These are phyloP conservation scores for Laterallus jamaicensis DNA, from an alignment of 2,113 vertebrate genomes.

Conservation along the genomic window DNA sequence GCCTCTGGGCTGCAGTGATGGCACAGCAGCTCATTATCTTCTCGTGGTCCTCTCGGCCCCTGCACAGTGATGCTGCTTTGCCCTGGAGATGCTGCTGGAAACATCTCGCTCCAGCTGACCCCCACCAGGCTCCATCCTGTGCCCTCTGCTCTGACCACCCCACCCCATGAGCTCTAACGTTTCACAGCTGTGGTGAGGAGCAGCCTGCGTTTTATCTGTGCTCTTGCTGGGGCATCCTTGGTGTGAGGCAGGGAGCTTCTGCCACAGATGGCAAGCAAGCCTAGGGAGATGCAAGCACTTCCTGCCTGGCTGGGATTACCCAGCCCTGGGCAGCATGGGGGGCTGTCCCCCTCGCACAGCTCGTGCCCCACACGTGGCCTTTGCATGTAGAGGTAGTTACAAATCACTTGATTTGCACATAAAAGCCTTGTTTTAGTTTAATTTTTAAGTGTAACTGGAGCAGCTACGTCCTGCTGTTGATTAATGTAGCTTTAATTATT, in stretches of 20 bases:
- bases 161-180: neutral
- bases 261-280: neutral
- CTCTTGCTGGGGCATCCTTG: neutral
- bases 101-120: neutral
- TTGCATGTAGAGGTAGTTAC: neutral
- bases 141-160: neutral
- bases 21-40: neutral
- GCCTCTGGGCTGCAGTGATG: accelerated
- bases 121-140: neutral
- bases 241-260: accelerated
- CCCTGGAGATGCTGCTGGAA: neutral
- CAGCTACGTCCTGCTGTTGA: neutral
- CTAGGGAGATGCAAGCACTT: accelerated
- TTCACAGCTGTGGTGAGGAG: neutral
- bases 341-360: neutral
- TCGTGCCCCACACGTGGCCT: accelerated
- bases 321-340: no score
- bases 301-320: no score
- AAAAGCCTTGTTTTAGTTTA: neutral
- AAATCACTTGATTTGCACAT: neutral
- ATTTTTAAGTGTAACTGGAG: neutral
- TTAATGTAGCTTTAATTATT: neutral
- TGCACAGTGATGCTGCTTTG: neutral
- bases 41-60: accelerated
- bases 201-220: neutral